Base-by-base conservation (phyloP, 2,797 vertebrate species). In the Otolemur crassicaudatus region DNA sequence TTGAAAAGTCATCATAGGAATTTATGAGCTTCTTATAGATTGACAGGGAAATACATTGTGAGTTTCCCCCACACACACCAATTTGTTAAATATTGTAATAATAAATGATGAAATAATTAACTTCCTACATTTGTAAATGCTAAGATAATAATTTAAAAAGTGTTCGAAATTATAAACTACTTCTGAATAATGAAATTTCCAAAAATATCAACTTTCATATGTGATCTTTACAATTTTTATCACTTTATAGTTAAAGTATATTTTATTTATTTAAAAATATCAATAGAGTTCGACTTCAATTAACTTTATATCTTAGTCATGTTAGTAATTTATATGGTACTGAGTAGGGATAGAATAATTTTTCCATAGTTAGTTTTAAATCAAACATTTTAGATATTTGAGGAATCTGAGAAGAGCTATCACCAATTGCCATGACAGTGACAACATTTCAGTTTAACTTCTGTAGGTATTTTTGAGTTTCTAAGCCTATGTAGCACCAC, bases 41-140 rank as follows among this genome's bases (percentile, higher is more conserved):
- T 80, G 46, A 96, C 73, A 94, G 37, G 43, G 25, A 91, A 58
- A 95, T 79, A 34, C 31, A 90, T 40, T 85, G 12, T 87, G 37
- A 40, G 20, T 72, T 94, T 27, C 56, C 1, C 1, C 56, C 46
- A 46, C 40, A 5, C 46, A 12, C 46, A 49, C 10, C 2, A 72
- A 75, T 29, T 94, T 96, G 56, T 53, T 58, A 76, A 91, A 84
- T 29, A 94, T 87, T 90, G 37, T 92, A 94, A 96, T 27, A 69
- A 76, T 53, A 89, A 97, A 95, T 93, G 84, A 89, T 88, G 87
- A 97, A 97, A 97, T 79, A 94, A 97, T 97, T 97, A 97, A 94
- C 46, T 37, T 96, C 95, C 80, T 97, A 75, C 31, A 92, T 94
- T 75, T 95, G 37, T 81, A 97, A 92, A 56, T 93, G 89, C 43